Evolutionary conservation across 2,113 vertebrate species (phyloP).

Genomic region (Pipa parva): DNA sequence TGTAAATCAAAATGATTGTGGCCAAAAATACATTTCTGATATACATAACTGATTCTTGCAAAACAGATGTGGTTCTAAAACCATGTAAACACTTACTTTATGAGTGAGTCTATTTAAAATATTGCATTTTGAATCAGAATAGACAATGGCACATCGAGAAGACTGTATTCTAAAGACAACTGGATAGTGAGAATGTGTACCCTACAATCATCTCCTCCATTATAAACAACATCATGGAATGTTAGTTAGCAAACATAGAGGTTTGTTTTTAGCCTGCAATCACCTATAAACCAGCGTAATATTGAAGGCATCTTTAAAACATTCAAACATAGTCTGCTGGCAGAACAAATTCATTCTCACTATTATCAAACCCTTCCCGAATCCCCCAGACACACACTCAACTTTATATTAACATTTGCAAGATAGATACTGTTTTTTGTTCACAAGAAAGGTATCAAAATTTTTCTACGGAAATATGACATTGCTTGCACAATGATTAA

Average conservation of each 20-base stretch:
- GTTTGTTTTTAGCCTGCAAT: constrained; percentile 69
- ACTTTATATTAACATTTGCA: constrained; percentile 70
- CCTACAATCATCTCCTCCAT: constrained; percentile 89
- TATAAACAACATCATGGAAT: constrained; percentile 90
- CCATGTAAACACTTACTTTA: constrained; percentile 66
- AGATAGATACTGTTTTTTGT: constrained; percentile 68
- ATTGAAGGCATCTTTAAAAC: constrained; percentile 78
- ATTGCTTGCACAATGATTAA: constrained; percentile 74
- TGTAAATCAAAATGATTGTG: not conserved
- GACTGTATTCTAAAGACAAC: constrained; percentile 81
- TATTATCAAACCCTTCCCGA: constrained; percentile 36
- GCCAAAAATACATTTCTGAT: too few relatives aligned
- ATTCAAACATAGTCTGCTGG: constrained; percentile 83
- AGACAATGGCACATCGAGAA: constrained; percentile 87
- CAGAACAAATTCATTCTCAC: constrained; percentile 66
- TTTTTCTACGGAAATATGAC: constrained; percentile 81
- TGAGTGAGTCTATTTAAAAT: constrained; percentile 76
- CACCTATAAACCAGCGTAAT: constrained; percentile 79
- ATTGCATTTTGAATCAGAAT: constrained; percentile 79
- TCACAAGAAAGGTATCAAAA: constrained; percentile 76
- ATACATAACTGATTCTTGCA: constrained; percentile 73
- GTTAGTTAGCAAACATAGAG: constrained; percentile 78
- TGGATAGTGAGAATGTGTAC: constrained; percentile 79
- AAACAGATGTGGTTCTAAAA: constrained; percentile 47
- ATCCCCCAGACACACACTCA: constrained; percentile 53